phyloP scores from a whole-genome alignment of 2,797 vertebrate genomes.

The Huso huso region DNA sequence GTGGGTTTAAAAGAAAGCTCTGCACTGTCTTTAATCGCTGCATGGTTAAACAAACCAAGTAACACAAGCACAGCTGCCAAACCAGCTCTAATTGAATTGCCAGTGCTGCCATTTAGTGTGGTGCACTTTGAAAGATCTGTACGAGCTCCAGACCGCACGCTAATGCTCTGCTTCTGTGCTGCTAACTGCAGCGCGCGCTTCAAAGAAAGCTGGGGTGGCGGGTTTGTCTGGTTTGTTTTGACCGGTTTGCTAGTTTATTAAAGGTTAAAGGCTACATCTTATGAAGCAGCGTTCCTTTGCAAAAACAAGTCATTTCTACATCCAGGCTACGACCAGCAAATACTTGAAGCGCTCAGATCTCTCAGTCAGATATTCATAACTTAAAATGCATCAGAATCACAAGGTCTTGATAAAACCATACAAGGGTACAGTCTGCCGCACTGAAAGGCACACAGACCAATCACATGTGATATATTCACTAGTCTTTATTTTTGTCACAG shows the following conservation, averaged over 20 bases:
- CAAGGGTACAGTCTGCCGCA: too few relatives aligned
- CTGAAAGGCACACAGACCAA: too few relatives aligned
- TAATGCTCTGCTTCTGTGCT: neutral
- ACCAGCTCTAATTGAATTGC: neutral
- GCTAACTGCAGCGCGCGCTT: neutral
- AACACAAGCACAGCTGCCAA: neutral
- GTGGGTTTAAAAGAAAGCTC: neutral
- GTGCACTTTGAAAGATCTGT: slow-evolving; percentile 10
- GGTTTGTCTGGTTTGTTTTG: neutral
- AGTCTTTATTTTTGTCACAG: too few relatives aligned
- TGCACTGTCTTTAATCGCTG: neutral
- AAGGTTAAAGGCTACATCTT: neutral
- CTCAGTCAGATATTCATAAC: too few relatives aligned
- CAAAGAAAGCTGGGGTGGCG: neutral
- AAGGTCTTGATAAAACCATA: too few relatives aligned
- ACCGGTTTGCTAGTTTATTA: slow-evolving; percentile 12
- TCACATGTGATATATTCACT: too few relatives aligned
- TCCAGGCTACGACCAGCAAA: too few relatives aligned
- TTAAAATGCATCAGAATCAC: too few relatives aligned
- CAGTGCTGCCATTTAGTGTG: neutral
- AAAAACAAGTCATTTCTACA: neutral
- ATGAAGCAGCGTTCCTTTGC: neutral
- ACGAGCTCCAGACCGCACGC: neutral
- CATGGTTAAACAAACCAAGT: neutral
- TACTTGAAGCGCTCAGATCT: too few relatives aligned